These are phyloP conservation scores for Amphipyra berbera DNA, from an alignment of 2,888 invertebrate species.

Conservation along the genomic window DNA sequence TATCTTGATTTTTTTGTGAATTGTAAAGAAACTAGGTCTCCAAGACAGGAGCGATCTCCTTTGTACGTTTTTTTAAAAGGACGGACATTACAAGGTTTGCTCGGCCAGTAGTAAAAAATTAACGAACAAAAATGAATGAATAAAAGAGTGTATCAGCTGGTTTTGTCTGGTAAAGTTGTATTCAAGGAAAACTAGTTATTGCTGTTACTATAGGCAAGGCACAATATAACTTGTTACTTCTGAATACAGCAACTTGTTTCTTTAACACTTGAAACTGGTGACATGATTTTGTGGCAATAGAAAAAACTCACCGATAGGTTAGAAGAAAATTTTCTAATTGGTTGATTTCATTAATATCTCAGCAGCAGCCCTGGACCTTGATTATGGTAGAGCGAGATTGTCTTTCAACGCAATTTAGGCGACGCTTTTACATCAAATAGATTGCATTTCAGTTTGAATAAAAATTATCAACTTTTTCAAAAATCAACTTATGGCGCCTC, in stretches of 20 bases:
- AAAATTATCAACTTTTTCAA: too few species aligned
- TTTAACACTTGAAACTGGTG: too few species aligned
- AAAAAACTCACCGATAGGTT: too few species aligned
- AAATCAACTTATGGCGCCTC: too few species aligned
- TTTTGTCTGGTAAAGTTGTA: conserved; percentile 13
- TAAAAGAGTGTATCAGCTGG: not conserved
- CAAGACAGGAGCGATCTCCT: conserved; percentile 9
- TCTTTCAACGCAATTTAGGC: too few species aligned
- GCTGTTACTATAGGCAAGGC: conserved; percentile 1
- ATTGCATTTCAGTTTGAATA: too few species aligned
- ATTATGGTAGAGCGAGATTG: too few species aligned
- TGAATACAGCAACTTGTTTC: not conserved
- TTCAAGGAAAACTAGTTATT: conserved; percentile 21
- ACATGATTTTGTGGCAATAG: too few species aligned
- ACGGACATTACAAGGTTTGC: not conserved
- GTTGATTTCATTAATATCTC: too few species aligned
- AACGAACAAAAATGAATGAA: conserved; percentile 6
- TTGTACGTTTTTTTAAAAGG: conserved; percentile 14
- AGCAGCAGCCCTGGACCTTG: too few species aligned
- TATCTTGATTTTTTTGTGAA: not conserved
- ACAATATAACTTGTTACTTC: conserved; percentile 1
- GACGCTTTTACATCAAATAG: too few species aligned
- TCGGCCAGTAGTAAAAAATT: conserved; percentile 5
- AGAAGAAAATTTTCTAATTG: too few species aligned
- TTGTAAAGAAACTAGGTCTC: conserved; percentile 18